Percentiles rank a stretch among this genome's conserved stretches.
phyloP scores from a whole-genome alignment of 2,797 vertebrate species.

The Anomalospiza imberbis region DNA sequence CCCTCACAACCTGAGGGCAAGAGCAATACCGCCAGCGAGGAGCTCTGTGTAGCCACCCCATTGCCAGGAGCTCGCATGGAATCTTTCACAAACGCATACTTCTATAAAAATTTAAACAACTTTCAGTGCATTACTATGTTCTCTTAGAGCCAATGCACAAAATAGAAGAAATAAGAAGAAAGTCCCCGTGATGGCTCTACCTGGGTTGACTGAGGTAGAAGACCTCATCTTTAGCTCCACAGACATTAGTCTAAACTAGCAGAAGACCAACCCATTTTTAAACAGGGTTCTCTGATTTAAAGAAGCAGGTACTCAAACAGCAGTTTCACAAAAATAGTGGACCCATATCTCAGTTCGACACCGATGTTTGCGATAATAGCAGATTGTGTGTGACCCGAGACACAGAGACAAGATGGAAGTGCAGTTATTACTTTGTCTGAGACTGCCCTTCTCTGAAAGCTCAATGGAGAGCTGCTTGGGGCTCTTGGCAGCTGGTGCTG shows the following conservation, averaged over 20 bases:
- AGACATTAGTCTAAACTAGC: background rate
- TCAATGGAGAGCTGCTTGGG: background rate
- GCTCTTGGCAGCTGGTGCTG: background rate
- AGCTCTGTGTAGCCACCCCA: background rate
- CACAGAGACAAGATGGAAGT: background rate
- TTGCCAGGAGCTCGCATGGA: fast-evolving
- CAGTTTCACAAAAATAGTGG: background rate
- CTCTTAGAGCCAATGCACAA: background rate
- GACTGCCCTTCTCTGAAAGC: background rate
- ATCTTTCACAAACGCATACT: background rate
- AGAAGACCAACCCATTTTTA: background rate
- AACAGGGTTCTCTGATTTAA: background rate
- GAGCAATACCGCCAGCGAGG: background rate
- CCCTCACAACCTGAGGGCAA: background rate
- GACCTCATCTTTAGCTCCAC: background rate
- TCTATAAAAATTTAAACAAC: background rate
- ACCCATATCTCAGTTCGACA: background rate
- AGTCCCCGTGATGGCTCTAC: fast-evolving
- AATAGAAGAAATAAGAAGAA: background rate
- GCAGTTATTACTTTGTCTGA: background rate
- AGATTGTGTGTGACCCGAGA: background rate
- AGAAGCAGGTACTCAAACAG: background rate
- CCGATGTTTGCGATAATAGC: background rate
- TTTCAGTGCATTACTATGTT: background rate
- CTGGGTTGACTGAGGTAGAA: background rate